Evolutionary conservation across 2,797 vertebrate genomes (phyloP), one percentile per base, ranked within the genome.

Genomic region (Sylvia borin): DNA sequence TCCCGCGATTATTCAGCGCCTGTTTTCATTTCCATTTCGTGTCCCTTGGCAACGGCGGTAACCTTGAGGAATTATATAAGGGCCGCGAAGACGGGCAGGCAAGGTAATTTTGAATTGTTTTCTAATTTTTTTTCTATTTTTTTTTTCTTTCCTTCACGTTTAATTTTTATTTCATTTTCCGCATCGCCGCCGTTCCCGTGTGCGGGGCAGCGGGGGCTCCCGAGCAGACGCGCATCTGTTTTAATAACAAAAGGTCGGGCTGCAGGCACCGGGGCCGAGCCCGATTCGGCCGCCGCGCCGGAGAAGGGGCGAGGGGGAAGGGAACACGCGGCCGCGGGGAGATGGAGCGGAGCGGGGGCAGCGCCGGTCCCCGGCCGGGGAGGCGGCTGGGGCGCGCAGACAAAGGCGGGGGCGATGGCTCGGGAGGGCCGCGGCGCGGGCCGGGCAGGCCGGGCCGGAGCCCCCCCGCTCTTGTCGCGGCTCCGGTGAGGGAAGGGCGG

Each of bases 1-100:
- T 98, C 97, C 98, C 96, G 96, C 95, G 96, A 98, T 98, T 97
- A 93, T 97, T 97, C 96, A 96, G 91, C 96, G 96, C 97, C 96
- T 94, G 97, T 98, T 98, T 98, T 97, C 97, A 97, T 96, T 96
- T 96, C 95, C 87, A 91, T 94, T 95, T 96, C 92, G 95, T 92
- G 95, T 97, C 94, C 97, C 98, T 91, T 97, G 97, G 95, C 97
- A 97, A 96, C 97, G 91, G 94, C 90, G 85, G 88, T 70, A 96
- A 96, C 97, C 96, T 98, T 96, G 96, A 94, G 96, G 97, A 88
- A 97, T 97, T 97, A 93, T 94, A 95, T 92, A 94, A 97, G 92
- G 96, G 96, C 96, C 96, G 95, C 95, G 95, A 90, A 95, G 97
- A 95, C 95, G 96, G 93, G 70, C 84, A 74, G 91, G 92, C 65